Conservation (phyloP, 2,113 vertebrate genomes). For the Aramus guarauna region DNA sequence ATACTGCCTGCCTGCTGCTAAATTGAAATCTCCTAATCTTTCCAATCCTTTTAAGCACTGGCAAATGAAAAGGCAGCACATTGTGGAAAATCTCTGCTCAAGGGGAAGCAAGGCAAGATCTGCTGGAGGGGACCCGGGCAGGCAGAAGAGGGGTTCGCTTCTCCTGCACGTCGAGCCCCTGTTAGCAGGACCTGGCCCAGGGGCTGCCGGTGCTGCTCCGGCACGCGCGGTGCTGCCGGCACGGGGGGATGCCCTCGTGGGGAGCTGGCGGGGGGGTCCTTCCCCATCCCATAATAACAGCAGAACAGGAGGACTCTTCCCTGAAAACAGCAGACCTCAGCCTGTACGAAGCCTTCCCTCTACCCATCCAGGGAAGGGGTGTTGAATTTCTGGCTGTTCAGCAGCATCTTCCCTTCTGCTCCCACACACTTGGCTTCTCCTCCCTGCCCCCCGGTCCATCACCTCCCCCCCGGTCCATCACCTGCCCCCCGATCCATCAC, state of each 20-base stretch:
- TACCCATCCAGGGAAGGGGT: not conserved
- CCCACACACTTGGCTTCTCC: rapidly evolving
- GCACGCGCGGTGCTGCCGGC: rapidly evolving
- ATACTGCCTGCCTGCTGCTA: constrained; percentile 32
- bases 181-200: rapidly evolving
- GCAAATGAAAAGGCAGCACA: constrained; percentile 45
- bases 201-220: not conserved
- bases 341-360: not conserved
- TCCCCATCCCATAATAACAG: not conserved
- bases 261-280: not conserved
- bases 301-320: not conserved
- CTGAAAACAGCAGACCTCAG: not conserved
- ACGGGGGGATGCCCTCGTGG: not conserved
- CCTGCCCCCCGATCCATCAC: rapidly evolving
- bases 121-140: not conserved
- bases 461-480: too few relatives aligned
- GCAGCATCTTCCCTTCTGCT: not conserved
- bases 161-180: not conserved
- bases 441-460: too few relatives aligned
- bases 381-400: not conserved
- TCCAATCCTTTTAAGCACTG: constrained; percentile 42
- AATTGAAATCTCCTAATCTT: constrained; percentile 43
- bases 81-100: not conserved
- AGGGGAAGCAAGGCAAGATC: not conserved
- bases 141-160: not conserved